Evolutionary conservation across 2,797 vertebrate genomes (phyloP).

Genomic region (Botia almorhae): DNA sequence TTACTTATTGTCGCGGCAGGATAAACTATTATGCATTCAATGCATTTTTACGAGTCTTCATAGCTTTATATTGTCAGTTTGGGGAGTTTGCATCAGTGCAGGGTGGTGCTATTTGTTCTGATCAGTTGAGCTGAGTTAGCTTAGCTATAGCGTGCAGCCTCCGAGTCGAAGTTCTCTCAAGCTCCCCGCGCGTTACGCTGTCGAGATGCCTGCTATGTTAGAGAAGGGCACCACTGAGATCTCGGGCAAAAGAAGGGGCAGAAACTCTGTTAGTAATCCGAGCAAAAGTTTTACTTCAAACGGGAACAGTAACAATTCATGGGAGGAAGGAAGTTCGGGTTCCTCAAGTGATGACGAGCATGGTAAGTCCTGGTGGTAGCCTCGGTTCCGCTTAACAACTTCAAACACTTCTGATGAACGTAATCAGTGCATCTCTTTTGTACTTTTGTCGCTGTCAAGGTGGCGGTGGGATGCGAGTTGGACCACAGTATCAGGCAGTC

Average conservation of each 20-base stretch:
- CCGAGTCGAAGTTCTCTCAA: conserved; percentile 55
- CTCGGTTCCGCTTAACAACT: conserved; percentile 66
- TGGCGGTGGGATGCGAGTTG: conserved; percentile 92
- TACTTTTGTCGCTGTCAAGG: conserved; percentile 69
- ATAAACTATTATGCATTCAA: conserved; percentile 12
- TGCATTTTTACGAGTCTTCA: neutral
- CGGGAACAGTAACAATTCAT: conserved; percentile 84
- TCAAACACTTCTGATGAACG: conserved; percentile 48
- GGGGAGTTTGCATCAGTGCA: conserved; percentile 35
- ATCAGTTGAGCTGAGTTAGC: conserved; percentile 50
- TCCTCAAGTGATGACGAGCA: conserved; percentile 94
- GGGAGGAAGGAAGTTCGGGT: conserved; percentile 91
- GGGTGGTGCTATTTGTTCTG: conserved; percentile 31
- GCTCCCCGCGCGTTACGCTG: conserved; percentile 25
- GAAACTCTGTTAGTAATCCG: conserved; percentile 77
- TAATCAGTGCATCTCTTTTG: neutral
- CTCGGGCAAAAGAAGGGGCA: conserved; percentile 86
- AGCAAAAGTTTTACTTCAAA: conserved; percentile 84
- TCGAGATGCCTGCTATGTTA: conserved; percentile 88
- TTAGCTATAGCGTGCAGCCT: conserved; percentile 57
- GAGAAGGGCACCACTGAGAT: conserved; percentile 87
- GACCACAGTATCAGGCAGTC: conserved; percentile 88
- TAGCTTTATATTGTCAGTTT: conserved; percentile 28
- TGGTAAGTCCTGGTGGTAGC: conserved; percentile 82
- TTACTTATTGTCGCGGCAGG: conserved; percentile 64